Evolutionary conservation across 2,797 vertebrate genomes (phyloP).

Genomic region (Squalus acanthias): DNA sequence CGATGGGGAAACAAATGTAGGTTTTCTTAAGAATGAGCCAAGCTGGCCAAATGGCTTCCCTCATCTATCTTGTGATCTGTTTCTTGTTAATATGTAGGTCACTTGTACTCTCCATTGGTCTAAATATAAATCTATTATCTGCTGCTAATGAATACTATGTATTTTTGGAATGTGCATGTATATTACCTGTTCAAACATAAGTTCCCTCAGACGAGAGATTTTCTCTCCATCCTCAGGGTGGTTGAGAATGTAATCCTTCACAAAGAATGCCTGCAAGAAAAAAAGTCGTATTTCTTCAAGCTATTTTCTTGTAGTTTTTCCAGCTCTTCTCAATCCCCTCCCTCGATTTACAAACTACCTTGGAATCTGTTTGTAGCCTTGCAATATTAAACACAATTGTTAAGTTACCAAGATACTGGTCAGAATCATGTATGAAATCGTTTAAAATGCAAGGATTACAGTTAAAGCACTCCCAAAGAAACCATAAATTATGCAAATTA

Average conservation of each 20-base stretch:
- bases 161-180: neutral
- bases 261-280: slow-evolving; percentile 81
- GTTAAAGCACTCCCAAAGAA: neutral
- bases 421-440: slow-evolving; percentile 34
- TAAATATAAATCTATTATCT: neutral
- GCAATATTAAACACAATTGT: slow-evolving; percentile 3
- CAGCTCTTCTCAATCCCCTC: neutral
- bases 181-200: slow-evolving; percentile 94
- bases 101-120: neutral
- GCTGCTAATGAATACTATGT: neutral
- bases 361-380: neutral
- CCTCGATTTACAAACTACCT: too few species aligned
- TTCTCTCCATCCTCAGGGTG: slow-evolving; percentile 96
- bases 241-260: slow-evolving; percentile 90
- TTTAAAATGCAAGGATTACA: slow-evolving; percentile 39
- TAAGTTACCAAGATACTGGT: neutral
- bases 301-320: neutral
- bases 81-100: neutral
- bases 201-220: slow-evolving; percentile 86
- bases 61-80: neutral
- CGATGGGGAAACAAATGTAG: neutral
- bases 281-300: neutral
- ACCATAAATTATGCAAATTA: slow-evolving; percentile 40
- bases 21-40: neutral
- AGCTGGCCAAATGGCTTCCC: neutral